Evolutionary conservation across 2,113 vertebrate species (phyloP).

Genomic region (Chamaetylas fuelleborni): DNA sequence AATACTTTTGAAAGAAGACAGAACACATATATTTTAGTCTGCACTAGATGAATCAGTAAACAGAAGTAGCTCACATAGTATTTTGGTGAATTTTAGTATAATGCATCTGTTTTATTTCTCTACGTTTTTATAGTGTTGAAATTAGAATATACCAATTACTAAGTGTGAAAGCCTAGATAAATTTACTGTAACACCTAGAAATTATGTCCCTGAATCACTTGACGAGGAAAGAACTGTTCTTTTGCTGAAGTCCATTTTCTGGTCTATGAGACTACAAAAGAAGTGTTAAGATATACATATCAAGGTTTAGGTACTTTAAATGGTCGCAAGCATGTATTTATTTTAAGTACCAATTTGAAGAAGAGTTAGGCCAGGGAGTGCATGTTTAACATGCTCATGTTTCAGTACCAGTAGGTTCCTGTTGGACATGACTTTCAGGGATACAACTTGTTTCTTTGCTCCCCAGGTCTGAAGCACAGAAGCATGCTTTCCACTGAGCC

Average conservation of each 20-base stretch:
- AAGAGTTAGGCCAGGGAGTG: not conserved
- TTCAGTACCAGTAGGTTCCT: not conserved
- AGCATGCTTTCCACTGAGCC: constrained; percentile 75
- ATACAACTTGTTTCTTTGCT: not conserved
- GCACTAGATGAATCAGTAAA: not conserved
- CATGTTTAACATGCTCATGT: not conserved
- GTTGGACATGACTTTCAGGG: not conserved
- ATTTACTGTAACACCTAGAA: no score
- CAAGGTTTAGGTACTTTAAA: not conserved
- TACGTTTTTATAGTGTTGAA: not conserved
- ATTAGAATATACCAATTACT: not conserved
- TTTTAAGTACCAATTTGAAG: not conserved
- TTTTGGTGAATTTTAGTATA: not conserved
- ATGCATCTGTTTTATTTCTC: not conserved
- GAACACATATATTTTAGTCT: not conserved
- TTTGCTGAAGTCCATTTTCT: not conserved
- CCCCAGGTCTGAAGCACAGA: constrained; percentile 62
- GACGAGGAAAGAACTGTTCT: not conserved
- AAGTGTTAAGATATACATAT: not conserved
- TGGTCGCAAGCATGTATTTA: not conserved
- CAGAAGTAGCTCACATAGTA: not conserved
- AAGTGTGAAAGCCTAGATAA: not conserved
- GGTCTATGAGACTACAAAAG: not conserved
- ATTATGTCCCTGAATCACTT: not conserved
- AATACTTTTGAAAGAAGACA: not conserved